Evolutionary conservation across 2,888 invertebrate species (phyloP).

Genomic region (Aspidiotus destructor): DNA sequence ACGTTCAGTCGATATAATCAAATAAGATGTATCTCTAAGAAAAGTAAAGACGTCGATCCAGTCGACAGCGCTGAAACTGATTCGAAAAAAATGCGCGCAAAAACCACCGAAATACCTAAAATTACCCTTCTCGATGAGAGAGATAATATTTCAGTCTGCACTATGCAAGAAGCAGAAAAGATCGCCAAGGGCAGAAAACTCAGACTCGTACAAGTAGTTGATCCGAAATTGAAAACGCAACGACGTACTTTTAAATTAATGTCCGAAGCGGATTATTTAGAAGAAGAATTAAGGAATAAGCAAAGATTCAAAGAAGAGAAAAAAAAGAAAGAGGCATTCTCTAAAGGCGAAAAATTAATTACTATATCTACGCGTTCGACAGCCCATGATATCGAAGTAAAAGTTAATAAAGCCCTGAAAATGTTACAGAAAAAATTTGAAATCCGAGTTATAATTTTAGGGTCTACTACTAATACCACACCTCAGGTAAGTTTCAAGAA

Average conservation of each 20-base stretch:
- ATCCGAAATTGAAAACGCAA: conserved; percentile 57
- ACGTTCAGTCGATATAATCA: too few species aligned
- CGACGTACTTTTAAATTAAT: conserved; percentile 59
- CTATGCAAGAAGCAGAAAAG: conserved; percentile 59
- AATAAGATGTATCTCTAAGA: too few species aligned
- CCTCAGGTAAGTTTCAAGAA: conserved; percentile 1
- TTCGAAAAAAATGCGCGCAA: conserved; percentile 9
- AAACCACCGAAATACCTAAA: conserved; percentile 31
- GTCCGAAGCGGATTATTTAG: conserved; percentile 55
- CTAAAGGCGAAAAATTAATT: conserved; percentile 56
- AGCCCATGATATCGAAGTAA: conserved; percentile 56
- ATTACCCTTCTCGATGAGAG: conserved; percentile 56
- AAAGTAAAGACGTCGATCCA: background rate
- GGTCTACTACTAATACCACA: conserved; percentile 40
- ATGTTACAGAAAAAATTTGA: conserved; percentile 58
- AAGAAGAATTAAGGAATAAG: conserved; percentile 48
- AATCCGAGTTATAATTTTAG: conserved; percentile 51
- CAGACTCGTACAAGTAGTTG: conserved; percentile 58
- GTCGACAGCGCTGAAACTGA: background rate
- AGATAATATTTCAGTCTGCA: conserved; percentile 50
- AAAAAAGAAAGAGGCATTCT: conserved; percentile 41
- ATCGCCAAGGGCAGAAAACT: conserved; percentile 58
- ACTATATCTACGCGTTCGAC: conserved; percentile 54
- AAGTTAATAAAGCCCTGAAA: conserved; percentile 55
- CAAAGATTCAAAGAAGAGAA: conserved; percentile 44